These are phyloP conservation scores for Troides oblongomaculatus DNA, from an alignment of 2,888 invertebrate species.

Conservation along the genomic window DNA sequence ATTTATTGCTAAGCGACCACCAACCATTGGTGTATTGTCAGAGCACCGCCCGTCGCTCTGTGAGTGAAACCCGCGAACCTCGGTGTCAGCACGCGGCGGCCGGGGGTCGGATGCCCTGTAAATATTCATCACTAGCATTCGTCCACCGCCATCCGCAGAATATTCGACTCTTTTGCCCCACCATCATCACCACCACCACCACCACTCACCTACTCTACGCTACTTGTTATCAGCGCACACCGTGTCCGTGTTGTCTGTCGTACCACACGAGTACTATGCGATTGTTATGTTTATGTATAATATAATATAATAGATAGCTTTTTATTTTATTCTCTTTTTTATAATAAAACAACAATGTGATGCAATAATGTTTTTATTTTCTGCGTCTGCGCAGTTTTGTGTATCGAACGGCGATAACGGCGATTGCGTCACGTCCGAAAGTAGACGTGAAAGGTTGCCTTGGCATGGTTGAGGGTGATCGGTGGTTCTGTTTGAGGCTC, in stretches of 20 bases:
- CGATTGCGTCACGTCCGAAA: constrained; percentile 65
- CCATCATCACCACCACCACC: constrained; percentile 45
- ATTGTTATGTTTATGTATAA: constrained; percentile 75
- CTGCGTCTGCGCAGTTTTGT: constrained; percentile 29
- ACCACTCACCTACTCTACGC: constrained; percentile 45
- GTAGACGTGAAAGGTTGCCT: constrained; percentile 71
- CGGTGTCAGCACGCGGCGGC: constrained; percentile 42
- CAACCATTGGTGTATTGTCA: constrained; percentile 31
- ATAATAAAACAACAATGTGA: constrained; percentile 70
- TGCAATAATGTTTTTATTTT: constrained; percentile 58
- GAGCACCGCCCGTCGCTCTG: constrained; percentile 20
- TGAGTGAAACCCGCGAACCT: constrained; percentile 27
- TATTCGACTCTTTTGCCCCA: constrained; percentile 41
- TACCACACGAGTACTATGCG: constrained; percentile 67
- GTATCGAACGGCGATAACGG: constrained; percentile 44
- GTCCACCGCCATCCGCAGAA: constrained; percentile 42
- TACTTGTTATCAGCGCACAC: constrained; percentile 77
- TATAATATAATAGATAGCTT: constrained; percentile 68
- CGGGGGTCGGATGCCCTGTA: constrained; percentile 59
- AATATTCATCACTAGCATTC: constrained; percentile 63
- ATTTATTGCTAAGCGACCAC: constrained; percentile 56
- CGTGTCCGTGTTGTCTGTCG: constrained; percentile 71
- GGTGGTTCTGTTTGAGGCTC: constrained; percentile 44
- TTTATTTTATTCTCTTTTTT: constrained; percentile 60
- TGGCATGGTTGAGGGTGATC: constrained; percentile 48